Percentiles rank a stretch among this genome's conserved stretches.
Evolutionary conservation across 2,797 vertebrate species (phyloP).

Genomic region (Amphiprion clarkii): DNA sequence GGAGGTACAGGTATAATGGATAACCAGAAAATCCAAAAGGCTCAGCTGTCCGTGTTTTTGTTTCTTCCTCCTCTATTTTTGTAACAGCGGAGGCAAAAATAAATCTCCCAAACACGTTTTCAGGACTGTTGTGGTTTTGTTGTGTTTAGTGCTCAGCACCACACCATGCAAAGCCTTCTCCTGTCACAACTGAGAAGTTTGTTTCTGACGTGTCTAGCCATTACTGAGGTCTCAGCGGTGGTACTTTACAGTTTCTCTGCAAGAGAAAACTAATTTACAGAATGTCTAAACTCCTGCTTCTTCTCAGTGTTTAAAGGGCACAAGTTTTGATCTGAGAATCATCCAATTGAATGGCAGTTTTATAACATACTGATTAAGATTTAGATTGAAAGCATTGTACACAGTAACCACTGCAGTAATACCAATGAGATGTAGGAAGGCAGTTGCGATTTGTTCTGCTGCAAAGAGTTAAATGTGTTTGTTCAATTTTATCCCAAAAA

Average conservation of each 20-base stretch:
- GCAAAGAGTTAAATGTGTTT: too few species aligned
- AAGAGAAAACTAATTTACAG: background rate
- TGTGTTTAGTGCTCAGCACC: background rate
- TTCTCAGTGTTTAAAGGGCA: background rate
- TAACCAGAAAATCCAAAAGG: background rate
- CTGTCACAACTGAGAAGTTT: background rate
- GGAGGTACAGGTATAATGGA: background rate
- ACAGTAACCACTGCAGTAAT: too few species aligned
- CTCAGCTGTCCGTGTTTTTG: background rate
- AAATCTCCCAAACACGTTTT: background rate
- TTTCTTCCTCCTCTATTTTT: slow-evolving; percentile 1
- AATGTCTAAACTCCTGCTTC: background rate
- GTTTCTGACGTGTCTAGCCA: background rate
- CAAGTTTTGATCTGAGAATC: background rate
- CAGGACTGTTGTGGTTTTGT: background rate
- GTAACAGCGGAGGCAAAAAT: background rate
- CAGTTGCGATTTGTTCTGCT: too few species aligned
- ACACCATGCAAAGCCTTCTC: background rate
- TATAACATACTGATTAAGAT: background rate
- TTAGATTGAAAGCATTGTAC: background rate
- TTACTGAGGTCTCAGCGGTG: background rate
- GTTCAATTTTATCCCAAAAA: too few species aligned
- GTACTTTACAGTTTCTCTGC: background rate
- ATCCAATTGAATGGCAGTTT: background rate
- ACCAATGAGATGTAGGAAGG: too few species aligned